Conservation (phyloP, 2,888 invertebrate genomes). For the Ditula angustiorana region DNA sequence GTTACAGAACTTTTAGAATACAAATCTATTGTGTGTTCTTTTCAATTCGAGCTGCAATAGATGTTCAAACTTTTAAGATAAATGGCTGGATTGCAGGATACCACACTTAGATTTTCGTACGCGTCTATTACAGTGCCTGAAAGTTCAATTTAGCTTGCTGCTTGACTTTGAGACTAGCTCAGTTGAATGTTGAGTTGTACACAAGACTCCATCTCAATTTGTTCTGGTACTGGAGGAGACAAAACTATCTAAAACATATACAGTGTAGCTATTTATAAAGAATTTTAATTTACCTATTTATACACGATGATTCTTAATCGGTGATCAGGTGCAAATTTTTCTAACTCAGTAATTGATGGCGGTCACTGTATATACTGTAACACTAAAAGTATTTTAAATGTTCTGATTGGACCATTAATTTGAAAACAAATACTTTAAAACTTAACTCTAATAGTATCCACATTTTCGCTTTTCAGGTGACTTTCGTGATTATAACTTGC, state of each 20-base stretch:
- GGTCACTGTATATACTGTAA: too few relatives aligned
- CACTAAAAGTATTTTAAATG: too few relatives aligned
- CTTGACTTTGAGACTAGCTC: slow-evolving; percentile 1
- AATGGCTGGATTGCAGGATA: slow-evolving; percentile 31
- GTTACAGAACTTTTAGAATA: slow-evolving; percentile 56
- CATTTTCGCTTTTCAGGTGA: too few relatives aligned
- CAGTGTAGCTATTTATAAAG: too few relatives aligned
- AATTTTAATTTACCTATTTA: too few relatives aligned
- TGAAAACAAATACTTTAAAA: too few relatives aligned
- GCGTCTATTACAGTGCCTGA: background rate
- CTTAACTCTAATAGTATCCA: too few relatives aligned
- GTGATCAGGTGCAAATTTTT: too few relatives aligned
- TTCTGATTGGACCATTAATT: too few relatives aligned
- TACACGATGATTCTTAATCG: too few relatives aligned
- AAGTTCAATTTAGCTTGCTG: slow-evolving; percentile 8
- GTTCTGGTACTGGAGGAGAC: background rate
- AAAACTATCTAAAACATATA: background rate
- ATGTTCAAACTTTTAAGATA: slow-evolving; percentile 40
- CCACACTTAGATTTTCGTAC: background rate
- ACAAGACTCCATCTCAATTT: background rate
- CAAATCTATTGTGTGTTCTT: slow-evolving; percentile 54
- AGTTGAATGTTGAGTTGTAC: background rate
- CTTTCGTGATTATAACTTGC: too few relatives aligned
- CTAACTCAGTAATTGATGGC: too few relatives aligned
- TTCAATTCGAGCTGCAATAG: slow-evolving; percentile 42